These are phyloP conservation scores for Indicator maculatus DNA, from an alignment of 2,113 vertebrate genomes.

Conservation along the genomic window DNA sequence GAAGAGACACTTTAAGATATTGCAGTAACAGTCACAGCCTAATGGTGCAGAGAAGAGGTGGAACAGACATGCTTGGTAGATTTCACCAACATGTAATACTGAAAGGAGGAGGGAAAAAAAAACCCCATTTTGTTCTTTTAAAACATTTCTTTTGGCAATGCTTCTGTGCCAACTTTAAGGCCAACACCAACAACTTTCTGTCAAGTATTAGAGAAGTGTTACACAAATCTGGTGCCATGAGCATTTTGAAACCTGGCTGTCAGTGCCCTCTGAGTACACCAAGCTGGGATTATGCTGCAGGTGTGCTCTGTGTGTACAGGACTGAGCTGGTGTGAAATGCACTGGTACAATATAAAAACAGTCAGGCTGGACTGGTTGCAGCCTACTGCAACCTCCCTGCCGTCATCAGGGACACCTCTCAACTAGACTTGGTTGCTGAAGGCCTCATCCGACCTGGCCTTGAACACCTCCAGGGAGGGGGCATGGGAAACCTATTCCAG, in stretches of 20 bases:
- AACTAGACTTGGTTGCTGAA: too few species aligned
- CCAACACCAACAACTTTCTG: not conserved
- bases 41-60: not conserved
- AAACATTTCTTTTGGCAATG: not conserved
- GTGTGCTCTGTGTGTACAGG: not conserved
- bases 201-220: not conserved
- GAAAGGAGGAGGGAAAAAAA: not conserved
- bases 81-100: not conserved
- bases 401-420: too few species aligned
- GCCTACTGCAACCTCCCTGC: too few species aligned
- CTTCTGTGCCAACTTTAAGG: not conserved
- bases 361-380: not conserved
- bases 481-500: too few species aligned
- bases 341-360: too few species aligned
- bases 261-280: accelerated
- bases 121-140: not conserved
- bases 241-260: not conserved
- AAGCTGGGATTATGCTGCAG: not conserved
- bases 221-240: accelerated
- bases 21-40: not conserved
- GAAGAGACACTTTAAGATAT: not conserved
- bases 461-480: too few species aligned
- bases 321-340: not conserved
- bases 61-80: not conserved
- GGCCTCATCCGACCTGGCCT: too few species aligned